These are phyloP conservation scores for Sisyra nigra DNA, from an alignment of 2,888 invertebrate species.

Conservation along the genomic window DNA sequence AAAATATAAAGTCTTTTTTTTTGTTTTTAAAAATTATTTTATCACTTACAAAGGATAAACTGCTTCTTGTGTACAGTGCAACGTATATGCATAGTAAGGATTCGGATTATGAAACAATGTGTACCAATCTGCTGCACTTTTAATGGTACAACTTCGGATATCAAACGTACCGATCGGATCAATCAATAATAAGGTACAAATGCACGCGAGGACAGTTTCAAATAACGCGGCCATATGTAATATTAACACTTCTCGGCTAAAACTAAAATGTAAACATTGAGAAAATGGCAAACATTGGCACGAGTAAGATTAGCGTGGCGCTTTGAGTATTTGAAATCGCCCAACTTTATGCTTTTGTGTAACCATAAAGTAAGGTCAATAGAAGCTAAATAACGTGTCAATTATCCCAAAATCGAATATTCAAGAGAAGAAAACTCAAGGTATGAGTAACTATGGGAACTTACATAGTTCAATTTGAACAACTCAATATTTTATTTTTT, in stretches of 20 bases:
- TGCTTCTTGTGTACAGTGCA: conserved; percentile 95
- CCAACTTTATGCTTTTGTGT: no score
- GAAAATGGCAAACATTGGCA: no score
- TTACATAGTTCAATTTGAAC: no score
- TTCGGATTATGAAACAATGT: conserved; percentile 87
- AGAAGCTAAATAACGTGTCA: no score
- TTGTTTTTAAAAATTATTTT: conserved; percentile 7
- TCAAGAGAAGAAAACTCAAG: no score
- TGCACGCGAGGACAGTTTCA: conserved; percentile 61
- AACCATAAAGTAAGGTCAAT: no score
- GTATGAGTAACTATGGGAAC: no score
- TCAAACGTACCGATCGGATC: conserved; percentile 66
- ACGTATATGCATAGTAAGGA: conserved; percentile 72
- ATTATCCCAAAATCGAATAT: no score
- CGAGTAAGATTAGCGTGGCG: no score
- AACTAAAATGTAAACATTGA: conserved; percentile 28
- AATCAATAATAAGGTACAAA: conserved; percentile 61
- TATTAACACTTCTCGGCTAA: conserved; percentile 56
- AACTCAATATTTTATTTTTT: no score
- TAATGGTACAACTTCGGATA: conserved; percentile 63
- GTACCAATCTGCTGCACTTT: conserved; percentile 88
- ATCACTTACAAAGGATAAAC: conserved; percentile 85
- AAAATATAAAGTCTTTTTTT: no score
- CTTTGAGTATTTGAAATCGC: no score
- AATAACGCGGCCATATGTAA: conserved; percentile 69